Conservation (phyloP, 2,113 vertebrate species). For the Prionailurus bengalensis region DNA sequence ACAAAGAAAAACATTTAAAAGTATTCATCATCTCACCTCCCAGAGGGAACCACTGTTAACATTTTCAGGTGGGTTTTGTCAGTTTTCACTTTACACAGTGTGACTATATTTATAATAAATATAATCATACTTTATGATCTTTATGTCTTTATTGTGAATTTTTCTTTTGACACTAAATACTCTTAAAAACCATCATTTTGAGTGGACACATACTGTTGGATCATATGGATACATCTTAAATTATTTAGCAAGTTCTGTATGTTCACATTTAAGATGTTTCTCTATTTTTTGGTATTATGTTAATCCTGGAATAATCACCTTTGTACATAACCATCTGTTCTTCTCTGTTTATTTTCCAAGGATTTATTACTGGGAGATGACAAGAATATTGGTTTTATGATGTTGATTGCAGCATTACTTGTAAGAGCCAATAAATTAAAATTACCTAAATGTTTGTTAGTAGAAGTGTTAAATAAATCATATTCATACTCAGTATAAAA, state of each 20-base stretch:
- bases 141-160: not conserved
- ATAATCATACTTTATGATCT: not conserved
- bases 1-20: not conserved
- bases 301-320: not conserved
- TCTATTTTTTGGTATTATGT: not conserved
- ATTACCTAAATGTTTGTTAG: not conserved
- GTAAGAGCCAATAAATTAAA: not conserved
- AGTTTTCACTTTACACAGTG: not conserved
- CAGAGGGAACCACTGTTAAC: not conserved
- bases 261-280: not conserved
- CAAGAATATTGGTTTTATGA: not conserved
- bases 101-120: not conserved
- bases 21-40: not conserved
- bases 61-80: not conserved
- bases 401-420: not conserved
- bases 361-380: not conserved
- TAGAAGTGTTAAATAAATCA: not conserved
- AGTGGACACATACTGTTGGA: not conserved
- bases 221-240: not conserved
- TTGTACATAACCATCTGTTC: not conserved
- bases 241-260: not conserved
- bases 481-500: not conserved
- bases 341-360: slow-evolving; percentile 1
- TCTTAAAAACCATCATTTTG: not conserved
- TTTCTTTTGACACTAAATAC: not conserved